Conservation (phyloP, 2,797 vertebrate genomes). For the Liasis olivaceus region DNA sequence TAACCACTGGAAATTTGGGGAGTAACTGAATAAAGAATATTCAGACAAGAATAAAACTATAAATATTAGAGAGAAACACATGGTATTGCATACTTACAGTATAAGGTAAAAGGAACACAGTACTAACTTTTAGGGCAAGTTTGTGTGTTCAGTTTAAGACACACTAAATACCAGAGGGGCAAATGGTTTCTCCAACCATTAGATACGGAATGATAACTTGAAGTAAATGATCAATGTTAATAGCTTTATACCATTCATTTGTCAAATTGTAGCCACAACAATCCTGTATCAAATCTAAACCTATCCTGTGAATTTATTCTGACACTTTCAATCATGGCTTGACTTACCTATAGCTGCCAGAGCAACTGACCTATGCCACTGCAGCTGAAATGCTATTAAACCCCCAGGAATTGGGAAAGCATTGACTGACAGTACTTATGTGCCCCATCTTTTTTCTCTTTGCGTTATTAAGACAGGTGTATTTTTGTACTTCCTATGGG, state of each 20-base stretch:
- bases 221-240: neutral
- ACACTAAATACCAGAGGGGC: neutral
- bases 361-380: neutral
- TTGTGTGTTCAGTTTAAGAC: neutral
- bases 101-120: neutral
- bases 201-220: neutral
- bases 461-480: neutral
- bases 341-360: neutral
- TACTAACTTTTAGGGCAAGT: neutral
- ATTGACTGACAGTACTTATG: neutral
- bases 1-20: constrained; percentile 62
- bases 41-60: constrained; percentile 51
- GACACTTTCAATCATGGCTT: neutral
- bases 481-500: neutral
- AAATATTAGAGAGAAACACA: neutral
- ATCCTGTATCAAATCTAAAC: neutral
- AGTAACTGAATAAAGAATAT: constrained; percentile 60
- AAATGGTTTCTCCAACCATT: neutral
- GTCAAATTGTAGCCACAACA: neutral
- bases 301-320: neutral
- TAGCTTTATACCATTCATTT: neutral
- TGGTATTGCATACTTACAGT: neutral
- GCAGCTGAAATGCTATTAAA: neutral
- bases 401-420: neutral
- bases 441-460: neutral